Base-by-base conservation (phyloP, 1,140 invertebrate genomes). In the Aricia agestis region DNA sequence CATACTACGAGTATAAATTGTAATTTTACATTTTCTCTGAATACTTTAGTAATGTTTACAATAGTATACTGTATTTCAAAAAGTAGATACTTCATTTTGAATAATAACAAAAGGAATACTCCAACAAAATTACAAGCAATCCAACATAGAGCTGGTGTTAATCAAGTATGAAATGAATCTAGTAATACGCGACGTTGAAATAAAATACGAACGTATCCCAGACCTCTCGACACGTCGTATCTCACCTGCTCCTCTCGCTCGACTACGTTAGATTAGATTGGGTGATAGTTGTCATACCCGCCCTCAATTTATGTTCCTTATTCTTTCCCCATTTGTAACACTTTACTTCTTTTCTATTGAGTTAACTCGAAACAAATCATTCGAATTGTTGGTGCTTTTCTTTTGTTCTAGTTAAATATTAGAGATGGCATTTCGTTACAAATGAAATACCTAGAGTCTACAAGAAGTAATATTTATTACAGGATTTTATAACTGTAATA, bases 201-300 rank as follows among this genome's bases (percentile, higher is more conserved):
- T 79, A 81, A 82, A 79, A 79, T 81, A 71, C 73, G 42, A 67
- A 74, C 72, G 72, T 75, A 77, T 75, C 70, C 69, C 72, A 75
- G 78, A 82, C 76, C 81, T 81, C 77, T 80, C 76, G 75, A 80
- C 80, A 74, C 72, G 81, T 79, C 81, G 78, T 81, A 76, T 81
- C 79, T 78, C 80, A 82, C 81, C 72, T 79, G 70, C 76, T 78
- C 77, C 74, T 69, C 70, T 78, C 77, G 78, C 76, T 69, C 75
- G 59, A 74, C 78, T 75, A 73, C 73, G 79, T 81, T 81, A 78
- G 76, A 79, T 79, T 81, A 79, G 75, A 82, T 82, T 76, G 76
- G 80, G 74, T 76, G 72, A 82, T 79, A 79, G 77, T 81, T 77
- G 73, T 80, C 75, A 75, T 73, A 75, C 66, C 74, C 75, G 66